Percentiles rank a stretch among this genome's conserved stretches.
These are phyloP conservation scores for Metaphire vulgaris DNA, from an alignment of 1,140 invertebrate genomes.

Conservation along the genomic window DNA sequence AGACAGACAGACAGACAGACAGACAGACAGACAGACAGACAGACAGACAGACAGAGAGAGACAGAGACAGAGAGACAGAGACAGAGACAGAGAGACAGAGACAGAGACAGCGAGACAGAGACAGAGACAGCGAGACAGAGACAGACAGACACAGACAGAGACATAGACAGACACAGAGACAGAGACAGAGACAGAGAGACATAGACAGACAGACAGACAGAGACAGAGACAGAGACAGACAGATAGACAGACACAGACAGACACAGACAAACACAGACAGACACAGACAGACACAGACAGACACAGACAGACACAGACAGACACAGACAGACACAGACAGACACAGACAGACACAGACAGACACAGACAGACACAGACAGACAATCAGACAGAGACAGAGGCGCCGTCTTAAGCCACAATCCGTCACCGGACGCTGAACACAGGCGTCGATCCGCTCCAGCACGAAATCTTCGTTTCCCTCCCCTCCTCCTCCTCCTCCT, in stretches of 20 bases:
- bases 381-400: neutral
- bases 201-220: neutral
- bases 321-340: neutral
- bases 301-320: neutral
- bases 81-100: too few relatives aligned
- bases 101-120: too few relatives aligned
- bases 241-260: neutral
- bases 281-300: neutral
- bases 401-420: too few relatives aligned
- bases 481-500: too few relatives aligned
- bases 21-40: too few relatives aligned
- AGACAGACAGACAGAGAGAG: too few relatives aligned
- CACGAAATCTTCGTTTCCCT: too few relatives aligned
- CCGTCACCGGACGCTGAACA: too few relatives aligned
- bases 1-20: too few relatives aligned
- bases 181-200: neutral
- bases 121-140: too few relatives aligned
- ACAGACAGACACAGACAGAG: neutral
- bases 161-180: neutral
- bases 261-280: neutral
- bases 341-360: neutral
- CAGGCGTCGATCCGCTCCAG: too few relatives aligned
- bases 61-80: too few relatives aligned
- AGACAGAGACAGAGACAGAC: neutral
- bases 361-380: neutral